Base-by-base conservation (phyloP, 2,113 vertebrate species). In the Pipra filicauda region DNA sequence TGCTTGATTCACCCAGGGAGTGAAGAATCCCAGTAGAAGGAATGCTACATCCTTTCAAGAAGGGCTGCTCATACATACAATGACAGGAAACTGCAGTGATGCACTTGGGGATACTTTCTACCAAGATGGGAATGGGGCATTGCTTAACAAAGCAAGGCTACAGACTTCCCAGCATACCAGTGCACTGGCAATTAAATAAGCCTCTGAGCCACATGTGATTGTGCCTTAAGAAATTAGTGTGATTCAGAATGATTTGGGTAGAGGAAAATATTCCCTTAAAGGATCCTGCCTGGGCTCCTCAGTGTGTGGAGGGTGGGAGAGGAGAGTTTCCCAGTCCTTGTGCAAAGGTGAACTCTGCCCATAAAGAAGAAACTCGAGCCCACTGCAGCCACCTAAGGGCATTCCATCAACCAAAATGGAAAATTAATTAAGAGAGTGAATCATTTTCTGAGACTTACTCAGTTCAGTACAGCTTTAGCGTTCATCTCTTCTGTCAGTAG, bases 391-490 rank as follows among this genome's bases (percentile, higher is more conserved):
- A 97, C 95, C 94, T 96, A 88, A 95, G 93, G 96, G 96, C 96
- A 97, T 96, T 95, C 84, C 93, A 93, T 59, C 81, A 93, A 93
- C 84, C 91, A 87, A 96, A 95, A 95, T 95, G 96, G 94, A 97
- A 97, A 97, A 97, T 91, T 95, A 96, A 97, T 96, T 97, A 96
- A 97, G 84, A 85, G 89, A 72, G 59, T 96, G 95, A 97, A 96
- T 97, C 89, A 96, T 88, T 96, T 95, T 89, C 94, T 91, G 87
- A 92, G 87, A 89, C 87, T 88, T 73, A 96, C 2, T 95, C 84
- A 89, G 91, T 94, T 94, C 85, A 93, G 74, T 17, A 65, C 62
- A 88, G 94, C 91, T 95, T 89, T 44, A 79, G 89, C 8, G 67
- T 39, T 96, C 11, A 0, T n/a, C 89, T 95, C 52, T 93, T 91